Base-by-base conservation (phyloP, 2,888 invertebrate genomes). In the Agrenia bidenticulata region DNA sequence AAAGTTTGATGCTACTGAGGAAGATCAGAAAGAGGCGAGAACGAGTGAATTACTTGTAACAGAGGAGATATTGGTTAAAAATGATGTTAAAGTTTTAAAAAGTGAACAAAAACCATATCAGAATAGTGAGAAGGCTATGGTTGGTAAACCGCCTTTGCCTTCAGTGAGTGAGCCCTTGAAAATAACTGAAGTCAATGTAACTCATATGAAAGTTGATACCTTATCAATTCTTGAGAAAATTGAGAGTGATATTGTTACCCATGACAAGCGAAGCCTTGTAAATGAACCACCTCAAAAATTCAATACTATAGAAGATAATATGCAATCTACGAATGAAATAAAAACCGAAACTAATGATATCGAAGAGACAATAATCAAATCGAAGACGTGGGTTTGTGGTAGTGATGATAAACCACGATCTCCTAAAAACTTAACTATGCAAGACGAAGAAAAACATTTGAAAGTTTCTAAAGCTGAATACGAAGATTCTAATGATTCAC, bases 1-100 rank as follows among this genome's bases (percentile, higher is more conserved):
- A 66, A 70, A 56, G 68, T 66, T 66, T 2, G 45, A 15, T 5
- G 49, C 17, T 24, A 51, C 13, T 13, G 24, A 51, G 11, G 23
- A 21, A 19, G 23, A 51, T 15, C n/a, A n/a, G n/a, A n/a, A n/a
- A n/a, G n/a, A n/a, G 4, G 24, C 50, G 15, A 21, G 13, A n/a
- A n/a, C n/a, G n/a, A n/a, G n/a, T n/a, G n/a, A n/a, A n/a, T n/a
- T n/a, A 37, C 39, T 37, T 1, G 37, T 37, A 17, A 45, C 4
- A 13, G 45, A 45, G 19, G 15, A 45, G n/a, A 5, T 15, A 11
- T 5, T 45, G 4, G 45, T 45, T 5, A 15, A 45, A 15, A n/a
- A 15, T 4, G 19, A 45, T 5, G 45, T 45, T 5, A 45, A 45
- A 45, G 19, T 45, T 5, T 45, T 45, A 19, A 45, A 45, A 45